Percentiles rank a stretch among this genome's conserved stretches.
Evolutionary conservation across 2,888 invertebrate species (phyloP).

Genomic region (Ectemnius cavifrons): DNA sequence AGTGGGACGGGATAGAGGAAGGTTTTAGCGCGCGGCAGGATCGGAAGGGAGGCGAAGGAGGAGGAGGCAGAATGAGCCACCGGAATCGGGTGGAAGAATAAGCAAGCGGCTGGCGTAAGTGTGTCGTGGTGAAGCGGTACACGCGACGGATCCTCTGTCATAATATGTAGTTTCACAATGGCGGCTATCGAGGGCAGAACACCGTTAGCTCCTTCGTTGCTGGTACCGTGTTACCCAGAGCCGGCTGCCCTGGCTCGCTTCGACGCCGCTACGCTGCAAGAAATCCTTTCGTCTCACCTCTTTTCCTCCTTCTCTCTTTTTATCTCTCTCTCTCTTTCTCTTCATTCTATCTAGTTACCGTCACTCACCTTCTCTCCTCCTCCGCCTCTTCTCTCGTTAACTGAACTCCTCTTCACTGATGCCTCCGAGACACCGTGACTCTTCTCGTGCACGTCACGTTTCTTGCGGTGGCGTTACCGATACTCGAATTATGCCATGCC

Average conservation of each 20-base stretch:
- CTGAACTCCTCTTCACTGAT: not conserved
- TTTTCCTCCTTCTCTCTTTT: too few species aligned
- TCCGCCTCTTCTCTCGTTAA: not conserved
- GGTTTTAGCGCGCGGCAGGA: slow-evolving; percentile 7
- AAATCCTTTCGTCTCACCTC: slow-evolving; percentile 42
- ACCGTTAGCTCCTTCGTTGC: slow-evolving; percentile 73
- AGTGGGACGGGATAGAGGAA: slow-evolving; percentile 12
- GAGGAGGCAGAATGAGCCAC: slow-evolving; percentile 61
- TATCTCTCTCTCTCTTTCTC: not conserved
- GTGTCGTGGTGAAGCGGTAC: slow-evolving; percentile 73
- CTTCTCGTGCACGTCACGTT: not conserved
- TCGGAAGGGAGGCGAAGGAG: slow-evolving; percentile 26
- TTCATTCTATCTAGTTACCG: slow-evolving; percentile 1
- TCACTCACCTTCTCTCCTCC: not conserved
- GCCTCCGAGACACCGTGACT: slow-evolving; percentile 13
- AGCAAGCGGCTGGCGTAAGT: slow-evolving; percentile 60
- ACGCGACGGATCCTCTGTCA: slow-evolving; percentile 73
- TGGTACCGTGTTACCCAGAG: slow-evolving; percentile 71
- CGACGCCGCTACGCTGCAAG: slow-evolving; percentile 36
- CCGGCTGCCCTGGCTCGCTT: slow-evolving; percentile 28
- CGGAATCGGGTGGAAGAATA: slow-evolving; percentile 20
- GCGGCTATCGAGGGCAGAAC: slow-evolving; percentile 74
- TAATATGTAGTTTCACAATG: slow-evolving; percentile 76
- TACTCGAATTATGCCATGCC: slow-evolving; percentile 15
- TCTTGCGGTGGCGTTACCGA: slow-evolving; percentile 19